phyloP scores from a whole-genome alignment of 2,113 vertebrate genomes.

The Gopherus flavomarginatus region DNA sequence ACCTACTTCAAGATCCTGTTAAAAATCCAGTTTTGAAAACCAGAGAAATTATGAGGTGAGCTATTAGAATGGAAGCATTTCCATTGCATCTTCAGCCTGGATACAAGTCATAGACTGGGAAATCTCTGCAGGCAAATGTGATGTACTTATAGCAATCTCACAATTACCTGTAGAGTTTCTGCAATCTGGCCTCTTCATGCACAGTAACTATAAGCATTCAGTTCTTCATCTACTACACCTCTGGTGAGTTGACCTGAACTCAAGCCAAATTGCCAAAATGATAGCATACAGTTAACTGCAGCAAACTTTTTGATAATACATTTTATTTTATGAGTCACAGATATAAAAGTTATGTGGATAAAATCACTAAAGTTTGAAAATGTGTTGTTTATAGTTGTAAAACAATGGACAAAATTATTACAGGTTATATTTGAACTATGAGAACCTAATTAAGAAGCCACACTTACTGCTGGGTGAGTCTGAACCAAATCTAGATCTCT shows the following conservation, averaged over 20 bases:
- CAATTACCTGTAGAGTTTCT: slow-evolving; percentile 95
- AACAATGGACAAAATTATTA: background rate
- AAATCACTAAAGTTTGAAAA: background rate
- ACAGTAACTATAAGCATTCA: slow-evolving; percentile 10
- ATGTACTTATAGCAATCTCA: slow-evolving; percentile 87
- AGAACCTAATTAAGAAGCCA: background rate
- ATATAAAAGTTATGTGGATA: background rate
- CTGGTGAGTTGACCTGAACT: slow-evolving; percentile 53
- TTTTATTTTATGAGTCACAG: background rate
- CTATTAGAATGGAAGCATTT: background rate
- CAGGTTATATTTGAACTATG: background rate
- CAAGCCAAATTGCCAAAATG: slow-evolving; percentile 28
- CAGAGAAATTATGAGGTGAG: background rate
- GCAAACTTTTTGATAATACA: background rate
- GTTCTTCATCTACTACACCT: slow-evolving; percentile 28
- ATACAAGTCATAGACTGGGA: slow-evolving; percentile 85
- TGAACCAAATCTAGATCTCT: background rate
- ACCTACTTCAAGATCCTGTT: background rate
- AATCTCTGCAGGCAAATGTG: slow-evolving; percentile 99
- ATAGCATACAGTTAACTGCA: background rate
- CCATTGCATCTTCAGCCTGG: slow-evolving; percentile 35
- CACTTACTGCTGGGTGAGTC: background rate
- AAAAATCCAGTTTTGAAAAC: background rate
- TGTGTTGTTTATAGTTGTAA: background rate
- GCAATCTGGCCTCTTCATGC: slow-evolving; percentile 81